These are phyloP conservation scores for Aphidoletes aphidimyza DNA, from an alignment of 2,888 invertebrate genomes.

Conservation along the genomic window DNA sequence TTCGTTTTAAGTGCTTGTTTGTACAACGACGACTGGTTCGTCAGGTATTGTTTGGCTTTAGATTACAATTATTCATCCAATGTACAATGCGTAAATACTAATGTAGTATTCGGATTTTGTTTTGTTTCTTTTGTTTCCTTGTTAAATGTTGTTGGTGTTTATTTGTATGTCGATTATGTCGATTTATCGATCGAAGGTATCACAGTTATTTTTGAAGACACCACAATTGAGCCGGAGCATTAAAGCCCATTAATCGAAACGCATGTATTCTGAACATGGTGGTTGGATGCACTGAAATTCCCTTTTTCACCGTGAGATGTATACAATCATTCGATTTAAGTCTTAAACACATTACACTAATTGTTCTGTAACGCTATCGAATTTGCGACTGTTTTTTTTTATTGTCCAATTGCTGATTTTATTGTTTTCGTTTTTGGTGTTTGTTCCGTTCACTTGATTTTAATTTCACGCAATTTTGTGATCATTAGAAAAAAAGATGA, in stretches of 20 bases:
- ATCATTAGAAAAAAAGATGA: neutral
- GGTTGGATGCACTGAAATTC: constrained; percentile 87
- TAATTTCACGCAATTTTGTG: neutral
- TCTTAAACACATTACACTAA: constrained; percentile 56
- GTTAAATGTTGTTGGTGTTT: no score
- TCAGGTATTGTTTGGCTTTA: neutral
- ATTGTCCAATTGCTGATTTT: neutral
- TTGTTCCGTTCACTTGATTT: no score
- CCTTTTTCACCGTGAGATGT: constrained; percentile 79
- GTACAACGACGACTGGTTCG: neutral
- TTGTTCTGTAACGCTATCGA: neutral
- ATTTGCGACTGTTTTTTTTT: neutral
- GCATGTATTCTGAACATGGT: constrained; percentile 79
- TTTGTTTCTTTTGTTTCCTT: neutral
- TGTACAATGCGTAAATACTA: neutral
- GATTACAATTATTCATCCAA: no score
- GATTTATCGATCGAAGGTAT: neutral
- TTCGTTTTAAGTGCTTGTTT: neutral
- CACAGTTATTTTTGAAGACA: neutral
- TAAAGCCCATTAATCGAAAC: neutral
- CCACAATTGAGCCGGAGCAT: neutral
- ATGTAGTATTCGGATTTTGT: neutral
- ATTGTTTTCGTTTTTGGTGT: neutral
- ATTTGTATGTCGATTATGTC: no score
- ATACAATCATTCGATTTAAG: constrained; percentile 59